phyloP scores from a whole-genome alignment of 2,888 invertebrate species.

The Meloe dianella region DNA sequence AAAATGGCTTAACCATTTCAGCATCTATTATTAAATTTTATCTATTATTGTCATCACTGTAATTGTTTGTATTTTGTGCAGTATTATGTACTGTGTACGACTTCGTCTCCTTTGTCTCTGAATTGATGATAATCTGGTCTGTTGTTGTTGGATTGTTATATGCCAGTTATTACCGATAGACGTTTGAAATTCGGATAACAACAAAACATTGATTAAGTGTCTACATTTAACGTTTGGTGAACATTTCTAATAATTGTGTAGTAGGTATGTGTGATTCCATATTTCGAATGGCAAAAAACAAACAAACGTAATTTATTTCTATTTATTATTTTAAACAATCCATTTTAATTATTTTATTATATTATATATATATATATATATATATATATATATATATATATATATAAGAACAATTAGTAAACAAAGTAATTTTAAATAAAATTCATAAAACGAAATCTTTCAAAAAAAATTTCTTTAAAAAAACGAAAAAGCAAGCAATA shows the following conservation, averaged over 20 bases:
- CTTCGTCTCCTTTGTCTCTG: background rate
- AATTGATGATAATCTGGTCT: background rate
- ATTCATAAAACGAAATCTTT: background rate
- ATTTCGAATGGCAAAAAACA: conserved; percentile 22
- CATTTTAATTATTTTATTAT: conserved; percentile 19
- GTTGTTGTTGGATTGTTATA: conserved; percentile 9
- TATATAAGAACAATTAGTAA: background rate
- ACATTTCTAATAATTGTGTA: conserved; percentile 23
- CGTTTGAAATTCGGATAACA: conserved; percentile 18
- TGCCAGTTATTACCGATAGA: conserved; percentile 29
- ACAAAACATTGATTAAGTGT: conserved; percentile 1
- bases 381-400: too few species aligned
- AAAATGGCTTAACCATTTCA: too few species aligned
- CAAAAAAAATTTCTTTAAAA: background rate
- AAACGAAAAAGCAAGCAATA: background rate
- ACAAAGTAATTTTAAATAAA: background rate
- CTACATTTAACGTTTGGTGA: conserved; percentile 16
- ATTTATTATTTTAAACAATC: conserved; percentile 25
- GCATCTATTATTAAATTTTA: background rate
- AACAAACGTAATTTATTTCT: conserved; percentile 27
- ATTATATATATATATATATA: too few species aligned
- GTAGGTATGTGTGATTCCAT: conserved; percentile 22
- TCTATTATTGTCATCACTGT: background rate
- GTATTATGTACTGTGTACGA: background rate
- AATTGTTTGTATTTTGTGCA: background rate